Percentiles rank a stretch among this genome's conserved stretches.
Conservation (phyloP, 2,888 invertebrate species). For the Xylota segnis region DNA sequence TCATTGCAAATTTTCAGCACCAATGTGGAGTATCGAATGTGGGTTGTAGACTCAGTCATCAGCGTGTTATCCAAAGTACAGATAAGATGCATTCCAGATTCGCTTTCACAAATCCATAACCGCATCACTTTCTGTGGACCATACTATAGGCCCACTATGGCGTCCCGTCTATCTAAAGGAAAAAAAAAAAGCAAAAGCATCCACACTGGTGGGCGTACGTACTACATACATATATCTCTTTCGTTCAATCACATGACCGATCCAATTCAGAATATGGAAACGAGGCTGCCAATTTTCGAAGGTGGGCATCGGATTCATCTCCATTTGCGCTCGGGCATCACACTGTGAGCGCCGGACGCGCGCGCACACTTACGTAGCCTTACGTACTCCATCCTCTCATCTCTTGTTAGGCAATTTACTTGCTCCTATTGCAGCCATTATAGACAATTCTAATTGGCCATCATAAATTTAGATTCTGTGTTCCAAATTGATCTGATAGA, state of each 20-base stretch:
- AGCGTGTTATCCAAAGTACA: no score
- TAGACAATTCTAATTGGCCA: constrained; percentile 78
- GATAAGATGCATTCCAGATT: no score
- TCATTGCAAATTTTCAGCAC: no score
- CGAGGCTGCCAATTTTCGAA: constrained; percentile 66
- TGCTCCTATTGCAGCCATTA: constrained; percentile 72
- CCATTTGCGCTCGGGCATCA: constrained; percentile 8
- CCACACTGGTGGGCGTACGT: constrained; percentile 59
- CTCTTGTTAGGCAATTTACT: constrained; percentile 60
- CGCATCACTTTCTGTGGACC: no score
- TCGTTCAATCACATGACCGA: constrained; percentile 41
- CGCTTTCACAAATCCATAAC: no score
- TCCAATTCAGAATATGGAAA: constrained; percentile 65
- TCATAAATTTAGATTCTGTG: constrained; percentile 77
- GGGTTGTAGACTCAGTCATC: no score
- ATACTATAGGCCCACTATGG: no score
- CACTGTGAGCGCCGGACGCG: constrained; percentile 11
- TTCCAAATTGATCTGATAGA: constrained; percentile 76
- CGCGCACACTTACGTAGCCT: constrained; percentile 41
- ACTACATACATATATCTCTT: constrained; percentile 21
- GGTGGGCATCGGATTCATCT: constrained; percentile 72
- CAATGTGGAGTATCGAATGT: no score
- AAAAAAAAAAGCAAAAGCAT: constrained; percentile 20
- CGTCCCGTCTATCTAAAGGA: background rate
- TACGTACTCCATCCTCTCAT: constrained; percentile 21